A percentile compares a stretch with the other conserved stretches of the same genome.
Conservation (phyloP, 2,888 invertebrate species). For the Orthonychiurus folsomi region DNA sequence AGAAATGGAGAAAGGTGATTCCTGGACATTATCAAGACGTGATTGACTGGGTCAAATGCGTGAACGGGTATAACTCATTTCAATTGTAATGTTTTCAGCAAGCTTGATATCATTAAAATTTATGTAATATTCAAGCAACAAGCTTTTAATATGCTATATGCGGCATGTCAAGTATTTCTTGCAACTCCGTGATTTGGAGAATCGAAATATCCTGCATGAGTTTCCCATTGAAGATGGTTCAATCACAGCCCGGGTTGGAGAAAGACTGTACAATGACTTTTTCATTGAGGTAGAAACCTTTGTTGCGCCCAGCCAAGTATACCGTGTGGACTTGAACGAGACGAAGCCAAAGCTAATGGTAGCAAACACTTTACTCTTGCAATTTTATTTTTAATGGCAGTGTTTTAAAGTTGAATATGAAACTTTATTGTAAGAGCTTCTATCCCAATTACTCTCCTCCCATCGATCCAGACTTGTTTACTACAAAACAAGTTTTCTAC, state of each 20-base stretch:
- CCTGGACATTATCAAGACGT: slow-evolving; percentile 59
- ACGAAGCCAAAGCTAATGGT: slow-evolving; percentile 54
- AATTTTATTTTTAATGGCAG: too few species aligned
- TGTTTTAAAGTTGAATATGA: too few species aligned
- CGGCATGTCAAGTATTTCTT: slow-evolving; percentile 84
- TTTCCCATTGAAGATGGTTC: slow-evolving; percentile 81
- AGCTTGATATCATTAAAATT: too few species aligned
- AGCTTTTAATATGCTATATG: slow-evolving; percentile 5
- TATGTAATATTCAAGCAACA: background rate
- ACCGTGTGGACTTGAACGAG: slow-evolving; percentile 68
- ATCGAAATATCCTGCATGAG: slow-evolving; percentile 58
- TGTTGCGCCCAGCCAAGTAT: slow-evolving; percentile 78
- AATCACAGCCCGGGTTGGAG: slow-evolving; percentile 71
- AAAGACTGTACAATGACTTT: slow-evolving; percentile 64
- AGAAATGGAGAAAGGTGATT: slow-evolving; percentile 74
- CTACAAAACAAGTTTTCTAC: slow-evolving; percentile 84
- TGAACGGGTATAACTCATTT: background rate
- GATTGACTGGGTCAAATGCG: slow-evolving; percentile 66
- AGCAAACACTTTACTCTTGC: slow-evolving; percentile 54
- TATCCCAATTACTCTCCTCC: too few species aligned
- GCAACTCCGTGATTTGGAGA: slow-evolving; percentile 63
- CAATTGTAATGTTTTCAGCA: too few species aligned
- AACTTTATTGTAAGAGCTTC: too few species aligned
- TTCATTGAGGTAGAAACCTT: slow-evolving; percentile 92
- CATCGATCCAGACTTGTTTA: slow-evolving; percentile 68